Evolutionary conservation across 2,113 vertebrate genomes (phyloP).

Genomic region (Uria aalge): DNA sequence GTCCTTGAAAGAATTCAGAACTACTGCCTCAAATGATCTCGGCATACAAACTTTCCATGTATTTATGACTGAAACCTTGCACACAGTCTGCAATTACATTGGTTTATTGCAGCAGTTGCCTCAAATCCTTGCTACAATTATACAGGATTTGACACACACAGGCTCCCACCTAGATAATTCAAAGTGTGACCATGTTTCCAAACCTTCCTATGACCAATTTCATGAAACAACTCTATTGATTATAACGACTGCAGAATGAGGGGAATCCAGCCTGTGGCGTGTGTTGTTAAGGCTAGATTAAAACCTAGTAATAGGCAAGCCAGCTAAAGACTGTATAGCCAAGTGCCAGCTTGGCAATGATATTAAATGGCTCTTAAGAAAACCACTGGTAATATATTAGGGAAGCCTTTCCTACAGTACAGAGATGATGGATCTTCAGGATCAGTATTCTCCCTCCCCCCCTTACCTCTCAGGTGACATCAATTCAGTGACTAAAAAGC

Average conservation of each 20-base stretch:
- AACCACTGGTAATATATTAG: accelerated
- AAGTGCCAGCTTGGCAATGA: background rate
- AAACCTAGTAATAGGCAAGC: background rate
- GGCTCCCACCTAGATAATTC: background rate
- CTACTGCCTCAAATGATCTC: background rate
- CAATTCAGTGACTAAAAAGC: background rate
- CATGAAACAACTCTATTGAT: background rate
- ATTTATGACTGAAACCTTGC: background rate
- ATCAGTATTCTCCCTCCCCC: background rate
- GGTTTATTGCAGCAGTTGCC: background rate
- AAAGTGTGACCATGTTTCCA: background rate
- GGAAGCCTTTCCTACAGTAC: background rate
- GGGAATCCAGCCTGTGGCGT: background rate
- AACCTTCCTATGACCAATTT: background rate
- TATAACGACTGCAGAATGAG: background rate
- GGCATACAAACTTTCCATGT: background rate
- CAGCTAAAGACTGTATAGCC: background rate
- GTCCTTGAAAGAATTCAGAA: background rate
- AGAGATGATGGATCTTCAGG: background rate
- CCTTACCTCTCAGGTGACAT: background rate
- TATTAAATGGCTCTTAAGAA: background rate
- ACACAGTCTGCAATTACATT: background rate
- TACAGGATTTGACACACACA: background rate
- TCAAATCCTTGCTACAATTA: background rate
- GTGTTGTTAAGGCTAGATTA: background rate